Evolutionary conservation across 2,113 vertebrate genomes (phyloP).

Genomic region (Seriola aureovittata): DNA sequence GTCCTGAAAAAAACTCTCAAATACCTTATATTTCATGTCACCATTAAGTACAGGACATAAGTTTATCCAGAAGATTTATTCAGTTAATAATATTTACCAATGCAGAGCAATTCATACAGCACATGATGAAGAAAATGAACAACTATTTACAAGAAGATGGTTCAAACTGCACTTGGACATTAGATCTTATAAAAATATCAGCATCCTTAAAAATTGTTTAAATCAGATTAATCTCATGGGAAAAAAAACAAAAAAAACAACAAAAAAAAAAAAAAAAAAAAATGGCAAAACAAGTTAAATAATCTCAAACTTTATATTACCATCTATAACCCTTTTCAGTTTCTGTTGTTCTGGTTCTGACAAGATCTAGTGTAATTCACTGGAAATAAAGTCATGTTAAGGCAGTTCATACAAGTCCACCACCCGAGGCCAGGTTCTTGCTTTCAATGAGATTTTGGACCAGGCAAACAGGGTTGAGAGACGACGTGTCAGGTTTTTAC

Average conservation of each 20-base stretch:
- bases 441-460: too few species aligned
- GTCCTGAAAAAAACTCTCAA: background rate
- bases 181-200: background rate
- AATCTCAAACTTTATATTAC: too few species aligned
- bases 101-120: background rate
- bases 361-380: too few species aligned
- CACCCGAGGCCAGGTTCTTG: too few species aligned
- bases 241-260: too few species aligned
- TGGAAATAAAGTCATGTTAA: background rate
- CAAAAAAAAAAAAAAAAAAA: background rate
- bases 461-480: background rate
- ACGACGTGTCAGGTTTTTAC: background rate
- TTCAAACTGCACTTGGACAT: background rate
- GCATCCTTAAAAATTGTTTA: background rate
- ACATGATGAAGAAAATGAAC: background rate
- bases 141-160: slow-evolving; percentile 16
- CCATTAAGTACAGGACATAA: background rate
- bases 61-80: background rate
- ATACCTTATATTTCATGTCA: background rate
- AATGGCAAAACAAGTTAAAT: background rate
- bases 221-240: background rate
- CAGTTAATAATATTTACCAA: background rate
- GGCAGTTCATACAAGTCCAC: background rate
- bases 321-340: too few species aligned
- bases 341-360: too few species aligned